Evolutionary conservation across 2,888 invertebrate species (phyloP), one percentile per base, ranked within the genome.

Genomic region (Megamerina dolium): DNA sequence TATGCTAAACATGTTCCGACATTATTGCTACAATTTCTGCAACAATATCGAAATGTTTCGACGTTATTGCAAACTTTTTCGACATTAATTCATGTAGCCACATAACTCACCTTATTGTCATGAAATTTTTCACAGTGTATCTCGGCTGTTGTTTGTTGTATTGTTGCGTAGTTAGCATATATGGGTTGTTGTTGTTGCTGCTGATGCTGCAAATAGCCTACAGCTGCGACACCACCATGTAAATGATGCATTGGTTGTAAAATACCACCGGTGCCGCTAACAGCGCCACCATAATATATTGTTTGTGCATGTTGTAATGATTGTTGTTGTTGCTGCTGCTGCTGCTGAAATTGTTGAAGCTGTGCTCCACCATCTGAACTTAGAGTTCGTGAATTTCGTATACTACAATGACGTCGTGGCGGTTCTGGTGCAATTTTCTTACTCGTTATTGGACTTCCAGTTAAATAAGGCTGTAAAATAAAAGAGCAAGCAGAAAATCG

Each of bases 381-480:
- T 44, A 58, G 30, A 47, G 65, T 57, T 40, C 68, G 60, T 23
- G 67, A 63, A 50, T 68, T 70, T 51, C 70, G 66, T 57, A 70
- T 70, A 61, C 70, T 73, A 58, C 79, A 81, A 58, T 84, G 85
- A 3, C 87, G 75, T 53, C 87, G 82, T 2, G 86, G 88, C 1
- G 87, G 88, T 49, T 87, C 86, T 0, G 87, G 87, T 1, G 87
- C 87, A 38, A 85, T 80, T 61, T 87, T 84, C 59, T 87, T 81
- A 31, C 82, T 80, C 57, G 83, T 77, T 73, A 85, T 78, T 4
- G 86, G 86, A 70, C 84, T 85, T 56, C 78, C 78, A 61, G 78
- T 76, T 17, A 78, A 72, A 37, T 78, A 79, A 46, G 78, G 74
- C 69, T 72, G 54, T 1, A 50, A 46, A 8, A 8, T 16, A 6